Conservation (phyloP, 2,797 vertebrate genomes). For the Ibycter americanus region DNA sequence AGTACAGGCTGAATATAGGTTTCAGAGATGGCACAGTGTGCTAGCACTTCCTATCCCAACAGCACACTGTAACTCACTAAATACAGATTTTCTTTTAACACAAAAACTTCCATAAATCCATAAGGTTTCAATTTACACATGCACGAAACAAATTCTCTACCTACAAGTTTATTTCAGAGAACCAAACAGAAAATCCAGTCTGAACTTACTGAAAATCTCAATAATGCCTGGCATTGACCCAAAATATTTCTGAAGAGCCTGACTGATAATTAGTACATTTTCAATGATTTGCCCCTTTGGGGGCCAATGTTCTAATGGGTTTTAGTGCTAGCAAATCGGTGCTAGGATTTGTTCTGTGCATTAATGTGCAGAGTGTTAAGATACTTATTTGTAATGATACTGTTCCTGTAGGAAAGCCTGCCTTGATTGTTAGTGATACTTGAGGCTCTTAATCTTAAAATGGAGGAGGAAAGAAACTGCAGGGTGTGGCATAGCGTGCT, state of each 20-base stretch:
- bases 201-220: conserved; percentile 29
- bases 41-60: background rate
- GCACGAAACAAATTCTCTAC: background rate
- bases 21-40: background rate
- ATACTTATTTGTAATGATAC: conserved; percentile 60
- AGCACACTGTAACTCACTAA: background rate
- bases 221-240: conserved; percentile 33
- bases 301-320: conserved; percentile 9
- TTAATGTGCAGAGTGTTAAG: conserved; percentile 62
- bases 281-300: conserved; percentile 23
- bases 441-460: conserved; percentile 59
- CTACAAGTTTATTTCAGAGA: background rate
- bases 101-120: background rate
- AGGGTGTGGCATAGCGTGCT: conserved; percentile 29
- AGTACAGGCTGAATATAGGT: background rate
- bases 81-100: background rate
- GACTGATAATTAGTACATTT: conserved; percentile 55
- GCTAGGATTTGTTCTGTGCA: conserved; percentile 47
- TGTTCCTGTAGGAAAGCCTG: conserved; percentile 51
- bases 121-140: background rate
- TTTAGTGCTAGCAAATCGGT: conserved; percentile 36
- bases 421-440: conserved; percentile 64
- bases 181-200: background rate
- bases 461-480: conserved; percentile 25
- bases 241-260: conserved; percentile 4